A percentile compares a stretch with the other conserved stretches of the same genome.
These are phyloP conservation scores for Pomacea canaliculata DNA, from an alignment of 2,888 invertebrate species.

Conservation along the genomic window DNA sequence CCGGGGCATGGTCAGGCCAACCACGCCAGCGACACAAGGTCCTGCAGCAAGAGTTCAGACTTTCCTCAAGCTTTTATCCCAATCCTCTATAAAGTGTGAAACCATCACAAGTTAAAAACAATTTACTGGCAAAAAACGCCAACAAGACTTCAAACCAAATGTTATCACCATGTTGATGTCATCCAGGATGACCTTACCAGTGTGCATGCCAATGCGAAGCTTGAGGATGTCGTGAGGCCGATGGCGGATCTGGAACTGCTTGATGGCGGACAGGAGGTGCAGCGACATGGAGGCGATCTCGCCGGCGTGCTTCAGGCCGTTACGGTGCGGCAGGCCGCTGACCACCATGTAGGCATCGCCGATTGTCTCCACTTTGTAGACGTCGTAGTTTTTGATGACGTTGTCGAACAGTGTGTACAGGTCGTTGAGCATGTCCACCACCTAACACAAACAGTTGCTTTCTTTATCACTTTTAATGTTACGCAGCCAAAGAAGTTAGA, in stretches of 20 bases:
- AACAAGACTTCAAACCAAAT: not conserved
- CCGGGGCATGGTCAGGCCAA: conserved; percentile 91
- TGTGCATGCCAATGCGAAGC: conserved; percentile 66
- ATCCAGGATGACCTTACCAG: conserved; percentile 47
- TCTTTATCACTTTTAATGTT: too few relatives aligned
- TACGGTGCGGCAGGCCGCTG: conserved; percentile 63
- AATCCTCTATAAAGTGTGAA: too few relatives aligned
- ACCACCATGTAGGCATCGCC: conserved; percentile 69
- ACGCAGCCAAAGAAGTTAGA: not conserved
- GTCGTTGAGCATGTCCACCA: conserved; percentile 96
- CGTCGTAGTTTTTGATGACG: conserved; percentile 95
- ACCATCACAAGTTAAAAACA: too few relatives aligned
- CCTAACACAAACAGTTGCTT: conserved; percentile 73
- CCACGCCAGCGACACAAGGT: conserved; percentile 92
- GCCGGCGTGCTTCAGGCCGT: conserved; percentile 62
- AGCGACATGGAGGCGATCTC: conserved; percentile 68
- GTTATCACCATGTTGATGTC: too few relatives aligned
- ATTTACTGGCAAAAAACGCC: not conserved
- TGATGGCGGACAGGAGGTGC: conserved; percentile 60
- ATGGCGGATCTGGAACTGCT: conserved; percentile 61
- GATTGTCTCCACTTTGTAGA: conserved; percentile 86
- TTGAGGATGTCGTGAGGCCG: conserved; percentile 55
- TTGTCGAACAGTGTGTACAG: conserved; percentile 95
- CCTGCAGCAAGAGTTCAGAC: conserved; percentile 72
- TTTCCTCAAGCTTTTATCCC: too few relatives aligned